Percentiles rank a stretch among this genome's conserved stretches.
Evolutionary conservation across 2,888 invertebrate species (phyloP).

Genomic region (Palloptera scutellata): DNA sequence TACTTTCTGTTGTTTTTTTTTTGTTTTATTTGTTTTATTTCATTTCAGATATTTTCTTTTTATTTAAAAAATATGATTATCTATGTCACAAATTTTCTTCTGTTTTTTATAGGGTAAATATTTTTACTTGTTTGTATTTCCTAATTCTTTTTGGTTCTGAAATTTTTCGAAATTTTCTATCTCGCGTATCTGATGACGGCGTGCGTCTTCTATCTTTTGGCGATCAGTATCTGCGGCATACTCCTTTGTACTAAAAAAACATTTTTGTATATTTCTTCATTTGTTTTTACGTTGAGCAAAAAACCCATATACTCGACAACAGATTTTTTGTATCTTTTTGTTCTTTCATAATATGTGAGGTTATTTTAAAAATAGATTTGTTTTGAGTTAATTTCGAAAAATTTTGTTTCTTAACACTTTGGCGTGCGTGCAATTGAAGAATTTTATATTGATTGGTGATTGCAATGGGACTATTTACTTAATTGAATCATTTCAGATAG

Average conservation of each 20-base stretch:
- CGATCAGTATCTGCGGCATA: constrained; percentile 24
- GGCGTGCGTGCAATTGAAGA: not conserved
- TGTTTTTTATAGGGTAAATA: too few relatives aligned
- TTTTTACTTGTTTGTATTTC: too few relatives aligned
- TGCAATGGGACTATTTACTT: too few relatives aligned
- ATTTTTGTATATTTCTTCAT: constrained; percentile 21
- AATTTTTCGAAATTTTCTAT: too few relatives aligned
- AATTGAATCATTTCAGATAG: too few relatives aligned
- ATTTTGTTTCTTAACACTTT: constrained; percentile 8
- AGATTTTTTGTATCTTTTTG: constrained; percentile 23
- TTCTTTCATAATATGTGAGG: constrained; percentile 29
- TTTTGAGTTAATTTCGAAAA: constrained; percentile 6
- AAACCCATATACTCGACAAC: not conserved
- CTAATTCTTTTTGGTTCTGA: too few relatives aligned
- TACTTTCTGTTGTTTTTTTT: too few relatives aligned
- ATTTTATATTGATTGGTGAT: not conserved
- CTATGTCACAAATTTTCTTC: not conserved
- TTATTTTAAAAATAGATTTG: constrained; percentile 25
- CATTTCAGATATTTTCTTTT: constrained; percentile 15
- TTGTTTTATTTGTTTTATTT: constrained; percentile 13
- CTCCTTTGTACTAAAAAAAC: constrained; percentile 28
- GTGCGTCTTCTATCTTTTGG: constrained; percentile 14
- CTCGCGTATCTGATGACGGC: not conserved
- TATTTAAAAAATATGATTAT: not conserved
- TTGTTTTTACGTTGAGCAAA: constrained; percentile 2